Base-by-base conservation (phyloP, 1,140 invertebrate genomes). In the Brachionus plicatilis region DNA sequence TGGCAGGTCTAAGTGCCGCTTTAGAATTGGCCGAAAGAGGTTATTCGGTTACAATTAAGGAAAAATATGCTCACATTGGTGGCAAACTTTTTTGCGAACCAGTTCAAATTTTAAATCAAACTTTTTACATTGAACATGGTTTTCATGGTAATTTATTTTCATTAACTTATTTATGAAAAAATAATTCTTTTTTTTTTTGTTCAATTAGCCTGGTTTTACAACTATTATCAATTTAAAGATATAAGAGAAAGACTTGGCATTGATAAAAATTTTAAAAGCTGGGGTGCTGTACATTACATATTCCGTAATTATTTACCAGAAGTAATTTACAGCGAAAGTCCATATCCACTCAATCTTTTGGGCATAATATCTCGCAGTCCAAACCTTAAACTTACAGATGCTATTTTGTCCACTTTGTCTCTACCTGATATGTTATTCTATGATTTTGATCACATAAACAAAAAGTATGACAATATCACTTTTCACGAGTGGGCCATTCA, bases 141-240 rank as follows among this genome's bases (percentile, higher is more conserved):
- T 85, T 85, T 85, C 79, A 75, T 68, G 80, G 85, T 85, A 84
- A 53, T 66, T 41, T 27, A 37, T 50, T 27, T 17, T 6, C 1
- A 20, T 66, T 12, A 70, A 24, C 6, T 60, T 85, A 37, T 47
- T 50, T 41, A 9, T 27, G 43, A 12, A 29, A 53, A 65, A 65
- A 43, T 17, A 56, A n/a, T 8, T 60, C n/a, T n/a, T 27, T 70
- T 11, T 60, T 47, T 43, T 65, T 60, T 43, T 79, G 27, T n/a
- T 27, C 8, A 24, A 17, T 1, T 33, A 85, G 85, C 79, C 17
- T 85, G 85, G 85, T 84, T 85, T 53, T 43, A 84, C 17, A 85
- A 85, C 45, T 83, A 85, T 65, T 76, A 83, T 24, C 85, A 85
- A 33, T 85, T 85, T 50, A 70, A 84, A 50, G 79, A 85, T 45